A percentile compares a stretch with the other conserved stretches of the same genome.
Evolutionary conservation across 1,140 invertebrate genomes (phyloP).

Genomic region (Teleopsis dalmanni): DNA sequence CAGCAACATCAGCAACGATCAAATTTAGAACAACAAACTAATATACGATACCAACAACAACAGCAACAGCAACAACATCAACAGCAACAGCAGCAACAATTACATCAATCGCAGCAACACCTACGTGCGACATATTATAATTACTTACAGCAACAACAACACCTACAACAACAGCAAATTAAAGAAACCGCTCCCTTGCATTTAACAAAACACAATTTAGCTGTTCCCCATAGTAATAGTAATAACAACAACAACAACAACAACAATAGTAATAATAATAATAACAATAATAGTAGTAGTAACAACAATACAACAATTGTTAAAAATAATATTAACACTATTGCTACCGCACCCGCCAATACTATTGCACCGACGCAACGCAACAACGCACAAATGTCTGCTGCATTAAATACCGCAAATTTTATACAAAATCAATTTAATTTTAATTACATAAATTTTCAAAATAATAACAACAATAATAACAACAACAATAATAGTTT

Average conservation of each 20-base stretch:
- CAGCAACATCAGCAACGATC: slow-evolving; percentile 3
- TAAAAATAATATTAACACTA: no score
- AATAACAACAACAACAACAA: slow-evolving; percentile 21
- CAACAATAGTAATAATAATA: slow-evolving; percentile 10
- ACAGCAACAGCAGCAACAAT: slow-evolving; percentile 15
- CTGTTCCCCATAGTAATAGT: slow-evolving; percentile 16
- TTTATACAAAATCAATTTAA: no score
- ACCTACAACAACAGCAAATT: slow-evolving; percentile 9
- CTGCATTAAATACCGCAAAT: no score
- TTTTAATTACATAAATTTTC: no score
- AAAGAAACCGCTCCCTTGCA: slow-evolving; percentile 1
- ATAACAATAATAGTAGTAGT: slow-evolving; percentile 5
- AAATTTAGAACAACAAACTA: slow-evolving; percentile 6
- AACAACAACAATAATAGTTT: slow-evolving; percentile 1
- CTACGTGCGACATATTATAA: no score
- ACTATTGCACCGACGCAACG: no score
- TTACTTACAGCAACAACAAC: slow-evolving; percentile 13
- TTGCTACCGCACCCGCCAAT: no score
- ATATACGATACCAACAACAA: slow-evolving; percentile 13
- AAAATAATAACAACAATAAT: slow-evolving; percentile 2
- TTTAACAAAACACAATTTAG: slow-evolving; percentile 18
- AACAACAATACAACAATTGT: no score
- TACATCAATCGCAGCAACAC: slow-evolving; percentile 13
- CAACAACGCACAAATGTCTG: no score
- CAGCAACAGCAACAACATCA: slow-evolving; percentile 17